Conservation (phyloP, 2,797 vertebrate genomes). For the Pogoniulus pusillus region DNA sequence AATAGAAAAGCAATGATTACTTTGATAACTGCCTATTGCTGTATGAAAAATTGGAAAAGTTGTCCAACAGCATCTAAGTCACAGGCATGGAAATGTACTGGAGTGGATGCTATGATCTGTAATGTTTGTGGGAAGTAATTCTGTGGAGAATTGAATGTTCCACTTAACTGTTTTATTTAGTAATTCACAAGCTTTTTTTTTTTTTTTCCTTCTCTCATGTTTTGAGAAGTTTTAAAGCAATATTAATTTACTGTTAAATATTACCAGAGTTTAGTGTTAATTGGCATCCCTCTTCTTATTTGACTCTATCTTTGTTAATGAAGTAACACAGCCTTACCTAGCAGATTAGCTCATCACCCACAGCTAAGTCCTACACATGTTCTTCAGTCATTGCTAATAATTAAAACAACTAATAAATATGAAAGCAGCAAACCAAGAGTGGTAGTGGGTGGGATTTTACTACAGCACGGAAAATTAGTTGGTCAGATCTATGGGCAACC, state of each 20-base stretch:
- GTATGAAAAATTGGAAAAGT: not conserved
- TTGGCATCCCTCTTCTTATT: not conserved
- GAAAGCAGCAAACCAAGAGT: not conserved
- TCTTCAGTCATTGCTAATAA: not conserved
- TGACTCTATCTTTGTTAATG: not conserved
- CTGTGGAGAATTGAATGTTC: not conserved
- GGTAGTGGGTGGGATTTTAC: not conserved
- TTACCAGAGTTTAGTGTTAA: not conserved
- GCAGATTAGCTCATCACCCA: not conserved
- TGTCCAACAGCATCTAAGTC: not conserved
- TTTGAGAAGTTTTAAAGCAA: not conserved
- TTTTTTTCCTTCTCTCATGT: not conserved
- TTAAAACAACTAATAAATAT: not conserved
- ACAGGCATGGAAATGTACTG: not conserved
- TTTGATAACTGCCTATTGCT: not conserved
- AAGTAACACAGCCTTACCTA: not conserved
- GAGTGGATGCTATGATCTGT: not conserved
- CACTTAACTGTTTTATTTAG: not conserved
- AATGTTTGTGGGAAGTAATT: not conserved
- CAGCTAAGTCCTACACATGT: not conserved
- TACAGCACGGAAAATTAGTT: not conserved
- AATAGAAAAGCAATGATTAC: not conserved
- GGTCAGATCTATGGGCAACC: not conserved
- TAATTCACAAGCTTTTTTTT: not conserved
- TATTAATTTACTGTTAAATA: not conserved